Evolutionary conservation across 2,797 vertebrate species (phyloP).

Genomic region (Pelobates cultripes): DNA sequence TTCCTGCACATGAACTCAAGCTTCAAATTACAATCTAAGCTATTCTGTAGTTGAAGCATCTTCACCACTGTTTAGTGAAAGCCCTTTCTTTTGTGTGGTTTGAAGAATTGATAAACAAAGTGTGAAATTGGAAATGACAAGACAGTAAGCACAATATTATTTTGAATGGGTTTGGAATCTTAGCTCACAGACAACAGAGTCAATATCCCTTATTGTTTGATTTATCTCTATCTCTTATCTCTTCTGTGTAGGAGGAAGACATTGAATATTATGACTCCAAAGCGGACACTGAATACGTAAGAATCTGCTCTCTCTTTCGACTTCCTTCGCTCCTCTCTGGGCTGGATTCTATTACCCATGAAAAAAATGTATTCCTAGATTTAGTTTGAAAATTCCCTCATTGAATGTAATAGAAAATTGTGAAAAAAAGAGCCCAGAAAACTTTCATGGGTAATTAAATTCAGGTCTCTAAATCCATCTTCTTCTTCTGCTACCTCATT

Average conservation of each 20-base stretch:
- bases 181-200: background rate
- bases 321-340: too few relatives aligned
- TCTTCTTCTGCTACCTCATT: background rate
- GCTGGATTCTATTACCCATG: background rate
- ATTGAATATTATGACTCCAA: constrained; percentile 97
- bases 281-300: constrained; percentile 92
- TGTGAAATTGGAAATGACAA: background rate
- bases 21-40: too few relatives aligned
- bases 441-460: background rate
- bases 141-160: background rate
- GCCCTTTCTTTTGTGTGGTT: background rate
- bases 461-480: background rate
- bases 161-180: background rate
- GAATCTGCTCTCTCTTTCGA: constrained; percentile 62
- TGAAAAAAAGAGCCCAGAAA: background rate
- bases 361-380: too few relatives aligned
- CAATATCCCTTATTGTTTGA: background rate
- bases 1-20: too few relatives aligned
- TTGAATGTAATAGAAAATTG: background rate
- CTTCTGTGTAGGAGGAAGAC: constrained; percentile 82
- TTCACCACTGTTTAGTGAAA: background rate
- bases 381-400: background rate
- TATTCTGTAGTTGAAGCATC: too few relatives aligned
- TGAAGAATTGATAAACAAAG: background rate
- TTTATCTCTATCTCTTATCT: background rate